These are phyloP conservation scores for Silurus aristotelis DNA, from an alignment of 2,797 vertebrate genomes.

Conservation along the genomic window DNA sequence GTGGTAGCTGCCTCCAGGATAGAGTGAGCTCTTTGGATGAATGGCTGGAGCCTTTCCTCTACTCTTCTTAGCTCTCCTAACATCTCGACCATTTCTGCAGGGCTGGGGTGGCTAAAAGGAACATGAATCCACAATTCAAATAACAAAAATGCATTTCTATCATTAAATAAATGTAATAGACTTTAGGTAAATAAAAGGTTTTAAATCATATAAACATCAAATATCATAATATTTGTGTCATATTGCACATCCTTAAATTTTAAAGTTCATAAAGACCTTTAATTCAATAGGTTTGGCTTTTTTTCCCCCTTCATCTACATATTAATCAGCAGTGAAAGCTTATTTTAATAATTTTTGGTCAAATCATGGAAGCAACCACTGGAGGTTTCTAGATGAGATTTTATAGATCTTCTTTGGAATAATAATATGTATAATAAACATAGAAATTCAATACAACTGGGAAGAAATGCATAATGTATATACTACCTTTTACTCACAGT, in stretches of 20 bases:
- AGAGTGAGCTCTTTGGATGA: constrained; percentile 85
- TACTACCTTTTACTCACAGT: no score
- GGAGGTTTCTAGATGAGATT: neutral
- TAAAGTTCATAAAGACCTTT: neutral
- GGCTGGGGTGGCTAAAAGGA: constrained; percentile 82
- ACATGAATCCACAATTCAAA: neutral
- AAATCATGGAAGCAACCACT: neutral
- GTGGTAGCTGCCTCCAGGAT: constrained; percentile 83
- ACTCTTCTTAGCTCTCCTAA: constrained; percentile 83
- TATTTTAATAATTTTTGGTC: neutral
- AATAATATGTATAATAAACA: neutral
- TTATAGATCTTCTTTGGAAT: neutral
- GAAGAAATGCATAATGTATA: neutral
- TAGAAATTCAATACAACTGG: neutral
- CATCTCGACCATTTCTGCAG: constrained; percentile 84
- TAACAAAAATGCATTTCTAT: no score
- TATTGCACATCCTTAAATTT: neutral
- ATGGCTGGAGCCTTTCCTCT: constrained; percentile 86
- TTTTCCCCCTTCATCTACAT: neutral
- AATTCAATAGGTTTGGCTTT: no score
- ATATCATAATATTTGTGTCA: neutral
- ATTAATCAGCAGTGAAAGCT: neutral
- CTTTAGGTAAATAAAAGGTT: no score
- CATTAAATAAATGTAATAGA: no score
- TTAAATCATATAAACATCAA: neutral